These are phyloP conservation scores for Alloplasta piceator DNA, from an alignment of 2,888 invertebrate genomes.

Conservation along the genomic window DNA sequence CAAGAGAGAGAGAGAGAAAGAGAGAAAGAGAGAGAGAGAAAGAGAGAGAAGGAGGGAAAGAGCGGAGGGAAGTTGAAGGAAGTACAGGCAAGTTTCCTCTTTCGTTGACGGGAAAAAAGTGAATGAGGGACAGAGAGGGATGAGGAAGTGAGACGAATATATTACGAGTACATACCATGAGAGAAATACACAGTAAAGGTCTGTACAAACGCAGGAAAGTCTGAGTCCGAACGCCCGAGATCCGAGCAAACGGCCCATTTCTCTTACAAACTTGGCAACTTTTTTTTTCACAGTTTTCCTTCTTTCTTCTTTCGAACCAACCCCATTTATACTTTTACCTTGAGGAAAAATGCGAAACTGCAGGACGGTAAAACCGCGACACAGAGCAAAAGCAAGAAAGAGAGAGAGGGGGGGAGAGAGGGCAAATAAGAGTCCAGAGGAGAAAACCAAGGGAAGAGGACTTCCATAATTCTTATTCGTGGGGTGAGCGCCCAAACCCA, in stretches of 20 bases:
- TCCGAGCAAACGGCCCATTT: constrained; percentile 53
- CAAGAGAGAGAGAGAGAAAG: constrained; percentile 7
- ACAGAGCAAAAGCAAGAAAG: constrained; percentile 17
- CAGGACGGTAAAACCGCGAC: constrained; percentile 37
- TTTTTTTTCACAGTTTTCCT: constrained; percentile 23
- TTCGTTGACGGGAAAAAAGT: constrained; percentile 53
- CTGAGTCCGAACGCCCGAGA: constrained; percentile 32
- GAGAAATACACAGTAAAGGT: constrained; percentile 19
- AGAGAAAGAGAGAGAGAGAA: constrained; percentile 32
- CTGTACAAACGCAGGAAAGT: constrained; percentile 37
- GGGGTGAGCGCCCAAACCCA: constrained; percentile 52
- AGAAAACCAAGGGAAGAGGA: constrained; percentile 49
- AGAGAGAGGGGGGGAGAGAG: constrained; percentile 42
- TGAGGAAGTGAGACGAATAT: constrained; percentile 43
- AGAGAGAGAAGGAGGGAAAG: constrained; percentile 2
- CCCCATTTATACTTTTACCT: not conserved
- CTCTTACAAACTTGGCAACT: constrained; percentile 56
- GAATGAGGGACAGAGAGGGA: constrained; percentile 31
- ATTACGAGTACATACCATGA: constrained; percentile 17
- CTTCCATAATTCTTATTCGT: constrained; percentile 73
- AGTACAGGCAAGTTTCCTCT: constrained; percentile 15
- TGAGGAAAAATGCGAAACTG: constrained; percentile 56
- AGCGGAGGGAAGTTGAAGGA: not conserved
- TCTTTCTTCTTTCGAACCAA: constrained; percentile 3
- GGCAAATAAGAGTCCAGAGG: constrained; percentile 37